Evolutionary conservation across 2,113 vertebrate genomes (phyloP).

Genomic region (Cnemophilus loriae): DNA sequence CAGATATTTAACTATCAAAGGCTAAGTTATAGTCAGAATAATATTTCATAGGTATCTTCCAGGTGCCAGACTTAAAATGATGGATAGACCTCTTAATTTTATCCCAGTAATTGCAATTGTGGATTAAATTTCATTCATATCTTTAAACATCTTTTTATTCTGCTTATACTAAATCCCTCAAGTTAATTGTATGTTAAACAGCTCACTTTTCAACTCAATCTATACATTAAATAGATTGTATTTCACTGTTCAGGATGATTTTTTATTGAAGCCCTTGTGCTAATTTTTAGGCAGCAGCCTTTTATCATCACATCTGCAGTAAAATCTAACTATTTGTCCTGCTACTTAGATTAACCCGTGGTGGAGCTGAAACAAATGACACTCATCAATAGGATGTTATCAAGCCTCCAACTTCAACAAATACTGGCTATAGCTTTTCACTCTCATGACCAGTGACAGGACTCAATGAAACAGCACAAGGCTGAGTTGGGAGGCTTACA

Average conservation of each 20-base stretch:
- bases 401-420: background rate
- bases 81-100: background rate
- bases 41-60: background rate
- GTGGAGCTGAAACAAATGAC: background rate
- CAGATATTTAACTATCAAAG: background rate
- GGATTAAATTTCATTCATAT: background rate
- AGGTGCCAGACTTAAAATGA: background rate
- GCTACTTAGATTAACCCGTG: background rate
- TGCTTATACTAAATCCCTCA: background rate
- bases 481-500: rapidly evolving
- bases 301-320: background rate
- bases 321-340: background rate
- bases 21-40: background rate
- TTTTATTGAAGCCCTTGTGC: background rate
- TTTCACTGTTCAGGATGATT: background rate
- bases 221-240: background rate
- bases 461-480: background rate
- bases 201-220: background rate
- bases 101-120: background rate
- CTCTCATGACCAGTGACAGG: background rate
- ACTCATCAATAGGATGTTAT: background rate
- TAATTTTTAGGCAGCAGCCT: background rate
- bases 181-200: background rate
- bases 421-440: background rate
- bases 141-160: background rate